A percentile compares a stretch with the other conserved stretches of the same genome.
These are phyloP conservation scores for Onychostruthus taczanowskii DNA, from an alignment of 2,113 vertebrate genomes.

Conservation along the genomic window DNA sequence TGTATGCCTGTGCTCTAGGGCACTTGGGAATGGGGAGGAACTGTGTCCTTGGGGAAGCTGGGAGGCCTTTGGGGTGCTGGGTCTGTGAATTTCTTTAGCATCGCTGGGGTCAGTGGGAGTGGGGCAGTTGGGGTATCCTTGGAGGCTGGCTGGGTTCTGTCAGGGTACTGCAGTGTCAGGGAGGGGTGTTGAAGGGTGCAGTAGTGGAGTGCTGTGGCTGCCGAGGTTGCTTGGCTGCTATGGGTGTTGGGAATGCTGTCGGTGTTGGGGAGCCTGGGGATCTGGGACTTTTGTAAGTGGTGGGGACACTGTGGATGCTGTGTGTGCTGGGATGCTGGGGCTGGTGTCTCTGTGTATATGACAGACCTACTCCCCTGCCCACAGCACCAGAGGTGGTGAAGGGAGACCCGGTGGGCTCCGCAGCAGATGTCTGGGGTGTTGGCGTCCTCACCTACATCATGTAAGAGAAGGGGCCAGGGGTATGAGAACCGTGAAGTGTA, in stretches of 20 bases:
- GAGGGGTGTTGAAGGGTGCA: background rate
- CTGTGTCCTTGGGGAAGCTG: background rate
- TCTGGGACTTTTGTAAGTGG: background rate
- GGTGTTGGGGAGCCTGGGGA: background rate
- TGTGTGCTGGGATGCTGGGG: background rate
- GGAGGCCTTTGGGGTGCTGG: background rate
- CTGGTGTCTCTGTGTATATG: background rate
- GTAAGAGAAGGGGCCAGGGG: conserved; percentile 74
- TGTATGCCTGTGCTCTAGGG: background rate
- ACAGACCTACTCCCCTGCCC: background rate
- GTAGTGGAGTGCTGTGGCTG: background rate
- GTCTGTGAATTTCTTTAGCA: background rate
- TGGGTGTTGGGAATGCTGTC: background rate
- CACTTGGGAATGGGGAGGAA: background rate
- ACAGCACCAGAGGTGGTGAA: conserved; percentile 97
- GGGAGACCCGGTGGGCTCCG: conserved; percentile 92
- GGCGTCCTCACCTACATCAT: conserved; percentile 93
- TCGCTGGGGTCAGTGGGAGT: background rate
- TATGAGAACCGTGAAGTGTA: background rate
- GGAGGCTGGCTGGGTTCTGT: background rate
- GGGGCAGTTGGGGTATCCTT: background rate
- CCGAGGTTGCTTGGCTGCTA: background rate
- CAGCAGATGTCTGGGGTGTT: conserved; percentile 94
- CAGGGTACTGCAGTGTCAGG: background rate
- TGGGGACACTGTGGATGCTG: background rate